Evolutionary conservation across 2,113 vertebrate genomes (phyloP).

Genomic region (Hippocampus guttulatus): DNA sequence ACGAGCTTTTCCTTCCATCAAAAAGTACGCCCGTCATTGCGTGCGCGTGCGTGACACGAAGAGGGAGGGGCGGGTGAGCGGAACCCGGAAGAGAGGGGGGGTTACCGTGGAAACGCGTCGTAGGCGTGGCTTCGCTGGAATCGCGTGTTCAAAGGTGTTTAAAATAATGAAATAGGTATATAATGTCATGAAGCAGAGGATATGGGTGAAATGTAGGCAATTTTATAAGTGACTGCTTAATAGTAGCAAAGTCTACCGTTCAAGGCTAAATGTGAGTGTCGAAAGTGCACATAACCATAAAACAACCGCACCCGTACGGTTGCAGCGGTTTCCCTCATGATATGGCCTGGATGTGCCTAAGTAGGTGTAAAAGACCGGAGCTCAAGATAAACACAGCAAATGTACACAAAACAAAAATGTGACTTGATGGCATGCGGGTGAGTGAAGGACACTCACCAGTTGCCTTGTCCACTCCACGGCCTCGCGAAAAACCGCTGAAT

Average conservation of each 20-base stretch:
- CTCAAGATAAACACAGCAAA: neutral
- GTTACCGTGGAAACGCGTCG: conserved; percentile 1
- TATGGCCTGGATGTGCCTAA: neutral
- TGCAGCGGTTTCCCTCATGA: neutral
- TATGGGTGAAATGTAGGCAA: neutral
- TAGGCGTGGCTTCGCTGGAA: neutral
- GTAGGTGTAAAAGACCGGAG: neutral
- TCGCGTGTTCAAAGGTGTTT: neutral
- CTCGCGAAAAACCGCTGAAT: no score
- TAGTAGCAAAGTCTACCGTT: conserved; percentile 27
- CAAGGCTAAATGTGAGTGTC: conserved; percentile 36
- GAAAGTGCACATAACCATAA: conserved; percentile 30
- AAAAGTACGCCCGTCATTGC: neutral
- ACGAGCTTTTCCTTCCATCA: neutral
- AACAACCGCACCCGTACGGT: conserved; percentile 2
- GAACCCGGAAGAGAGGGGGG: neutral
- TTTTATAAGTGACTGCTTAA: conserved; percentile 37
- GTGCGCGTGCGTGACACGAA: neutral
- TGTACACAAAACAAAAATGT: conserved; percentile 3
- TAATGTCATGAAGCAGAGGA: neutral
- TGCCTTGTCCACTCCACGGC: neutral
- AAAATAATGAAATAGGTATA: neutral
- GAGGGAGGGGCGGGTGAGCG: neutral
- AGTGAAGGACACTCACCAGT: neutral
- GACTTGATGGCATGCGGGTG: neutral